Conservation (phyloP, 2,888 invertebrate species). For the Apamea monoglypha region DNA sequence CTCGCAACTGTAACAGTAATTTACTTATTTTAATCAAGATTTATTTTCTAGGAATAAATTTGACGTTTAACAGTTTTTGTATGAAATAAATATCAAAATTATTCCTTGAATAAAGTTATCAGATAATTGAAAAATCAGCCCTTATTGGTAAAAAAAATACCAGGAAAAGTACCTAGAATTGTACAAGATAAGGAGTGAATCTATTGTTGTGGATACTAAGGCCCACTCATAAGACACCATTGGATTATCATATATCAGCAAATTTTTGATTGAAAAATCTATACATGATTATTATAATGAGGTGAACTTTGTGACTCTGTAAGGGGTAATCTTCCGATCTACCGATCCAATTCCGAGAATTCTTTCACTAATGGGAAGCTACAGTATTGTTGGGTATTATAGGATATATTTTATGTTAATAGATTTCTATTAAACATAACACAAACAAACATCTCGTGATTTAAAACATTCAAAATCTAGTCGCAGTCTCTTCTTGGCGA, state of each 20-base stretch:
- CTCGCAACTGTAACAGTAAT: slow-evolving; percentile 91
- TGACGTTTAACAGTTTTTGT: too few species aligned
- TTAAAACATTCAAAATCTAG: too few species aligned
- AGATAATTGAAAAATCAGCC: too few species aligned
- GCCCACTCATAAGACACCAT: neutral
- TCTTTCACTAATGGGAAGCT: neutral
- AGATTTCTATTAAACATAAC: too few species aligned
- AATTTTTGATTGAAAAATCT: neutral
- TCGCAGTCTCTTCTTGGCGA: too few species aligned
- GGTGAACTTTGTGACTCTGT: neutral
- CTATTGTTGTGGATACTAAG: neutral
- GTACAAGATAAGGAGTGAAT: neutral
- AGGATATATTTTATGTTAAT: neutral
- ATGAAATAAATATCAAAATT: too few species aligned
- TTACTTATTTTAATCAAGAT: too few species aligned
- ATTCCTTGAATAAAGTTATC: too few species aligned
- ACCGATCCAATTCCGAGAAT: neutral
- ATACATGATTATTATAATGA: neutral
- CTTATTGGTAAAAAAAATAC: neutral
- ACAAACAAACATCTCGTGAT: too few species aligned
- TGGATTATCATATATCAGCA: neutral
- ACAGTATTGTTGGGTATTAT: neutral
- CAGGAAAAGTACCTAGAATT: neutral
- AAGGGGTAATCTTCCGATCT: neutral
- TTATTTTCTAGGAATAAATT: neutral